Evolutionary conservation across 1,140 invertebrate species (phyloP).

Genomic region (Brachionus asplanchnoidis): DNA sequence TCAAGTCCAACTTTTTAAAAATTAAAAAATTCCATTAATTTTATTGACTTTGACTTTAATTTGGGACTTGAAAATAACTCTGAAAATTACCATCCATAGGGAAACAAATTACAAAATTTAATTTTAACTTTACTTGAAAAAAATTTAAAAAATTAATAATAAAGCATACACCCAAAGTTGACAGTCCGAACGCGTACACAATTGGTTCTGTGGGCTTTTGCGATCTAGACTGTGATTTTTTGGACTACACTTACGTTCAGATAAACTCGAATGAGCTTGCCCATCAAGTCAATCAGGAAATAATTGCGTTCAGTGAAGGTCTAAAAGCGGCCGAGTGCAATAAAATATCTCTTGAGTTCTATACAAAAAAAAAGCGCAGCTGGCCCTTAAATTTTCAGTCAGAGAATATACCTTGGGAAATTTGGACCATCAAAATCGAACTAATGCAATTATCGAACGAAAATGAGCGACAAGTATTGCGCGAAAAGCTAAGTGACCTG

Average conservation of each 20-base stretch:
- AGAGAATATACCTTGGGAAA: slow-evolving; percentile 91
- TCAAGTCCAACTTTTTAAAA: no score
- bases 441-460: slow-evolving; percentile 77
- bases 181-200: slow-evolving; percentile 74
- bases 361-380: slow-evolving; percentile 77
- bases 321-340: slow-evolving; percentile 64
- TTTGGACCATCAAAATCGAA: slow-evolving; percentile 87
- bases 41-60: no score
- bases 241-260: slow-evolving; percentile 83
- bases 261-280: slow-evolving; percentile 67
- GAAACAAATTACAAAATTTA: no score
- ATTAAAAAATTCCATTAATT: no score
- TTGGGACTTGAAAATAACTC: no score
- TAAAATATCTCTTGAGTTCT: slow-evolving; percentile 90
- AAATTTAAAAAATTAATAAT: slow-evolving; percentile 32
- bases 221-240: slow-evolving; percentile 92
- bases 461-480: slow-evolving; percentile 76
- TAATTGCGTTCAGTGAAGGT: slow-evolving; percentile 77
- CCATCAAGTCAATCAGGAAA: slow-evolving; percentile 70
- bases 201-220: slow-evolving; percentile 88
- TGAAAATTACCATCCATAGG: no score
- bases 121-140: background rate
- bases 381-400: slow-evolving; percentile 70
- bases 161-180: slow-evolving; percentile 80
- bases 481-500: slow-evolving; percentile 82